A percentile compares a stretch with the other conserved stretches of the same genome.
Conservation (phyloP, 35 echinoderm and acorn worm genomes). For the Lytechinus pictus region DNA sequence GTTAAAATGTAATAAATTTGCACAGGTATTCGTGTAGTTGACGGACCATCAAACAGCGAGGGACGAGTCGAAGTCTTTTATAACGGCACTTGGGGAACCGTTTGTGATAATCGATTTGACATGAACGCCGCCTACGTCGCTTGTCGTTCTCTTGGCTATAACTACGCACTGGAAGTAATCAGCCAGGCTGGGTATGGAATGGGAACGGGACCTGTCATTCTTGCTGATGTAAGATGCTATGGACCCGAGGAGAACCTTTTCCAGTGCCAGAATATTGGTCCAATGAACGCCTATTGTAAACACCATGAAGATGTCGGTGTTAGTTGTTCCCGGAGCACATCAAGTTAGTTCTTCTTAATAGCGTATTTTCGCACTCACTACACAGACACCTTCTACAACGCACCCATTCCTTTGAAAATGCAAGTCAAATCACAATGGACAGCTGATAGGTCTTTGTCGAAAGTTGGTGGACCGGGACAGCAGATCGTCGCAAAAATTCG, state of each 20-base stretch:
- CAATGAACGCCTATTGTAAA: neutral
- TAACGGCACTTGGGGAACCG: neutral
- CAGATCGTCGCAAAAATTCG: too few species aligned
- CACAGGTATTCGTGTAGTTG: neutral
- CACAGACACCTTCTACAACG: too few species aligned
- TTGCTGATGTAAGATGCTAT: neutral
- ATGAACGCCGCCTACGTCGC: neutral
- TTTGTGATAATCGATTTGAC: neutral
- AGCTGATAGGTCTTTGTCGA: too few species aligned
- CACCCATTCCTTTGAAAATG: too few species aligned
- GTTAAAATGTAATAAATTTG: neutral
- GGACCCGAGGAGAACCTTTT: neutral
- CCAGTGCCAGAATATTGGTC: neutral
- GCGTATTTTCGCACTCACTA: neutral
- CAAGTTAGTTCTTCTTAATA: neutral
- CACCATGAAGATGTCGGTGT: neutral
- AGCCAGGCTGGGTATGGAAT: neutral
- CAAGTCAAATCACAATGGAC: too few species aligned
- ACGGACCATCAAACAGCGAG: neutral
- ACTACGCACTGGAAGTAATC: neutral
- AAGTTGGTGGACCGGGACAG: too few species aligned
- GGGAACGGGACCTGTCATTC: neutral
- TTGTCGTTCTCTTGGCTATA: neutral
- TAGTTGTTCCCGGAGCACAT: neutral
- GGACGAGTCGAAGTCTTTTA: neutral